Evolutionary conservation across 2,113 vertebrate genomes (phyloP), one percentile per base, ranked within the genome.

Genomic region (Propithecus coquereli): DNA sequence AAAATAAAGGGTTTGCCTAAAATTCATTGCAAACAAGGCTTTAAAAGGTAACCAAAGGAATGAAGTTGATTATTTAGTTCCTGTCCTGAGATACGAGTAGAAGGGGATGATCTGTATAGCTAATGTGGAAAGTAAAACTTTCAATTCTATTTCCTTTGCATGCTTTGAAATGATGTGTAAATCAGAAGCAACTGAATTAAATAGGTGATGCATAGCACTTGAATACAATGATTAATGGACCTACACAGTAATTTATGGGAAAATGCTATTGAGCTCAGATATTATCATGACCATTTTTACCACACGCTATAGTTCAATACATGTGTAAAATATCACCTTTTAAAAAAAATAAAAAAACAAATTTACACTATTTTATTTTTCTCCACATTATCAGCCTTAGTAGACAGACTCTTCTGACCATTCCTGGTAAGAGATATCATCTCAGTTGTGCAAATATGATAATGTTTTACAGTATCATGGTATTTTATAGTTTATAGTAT

Each of bases 151-250:
- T 96, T 74, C 71, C 40, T 74, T 59, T 90, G 93, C 97, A 96
- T 97, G 97, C 92, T 97, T 98, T 95, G 97, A 97, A 96, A 95
- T 94, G 87, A 97, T 97, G 96, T 94, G 91, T 97, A 98, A 98
- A 98, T 98, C 98, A 98, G 93, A 98, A 97, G 94, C 96, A 97
- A 94, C 94, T 96, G 98, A 98, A 98, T 98, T 98, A 98, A 98
- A 95, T 97, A 98, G 98, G 98, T 97, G 96, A 97, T 13, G 8
- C 96, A 97, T 93, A 97, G 97, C 97, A 98, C 98, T 97, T 98
- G 98, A 98, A 98, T 81, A 81, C 95, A 97, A 94, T 98, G 98
- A 98, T 98, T 98, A 99, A 98, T 97, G 84, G 70, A 97, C 90
- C 97, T 97, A 97, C 90, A 97, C 57, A 97, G 98, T 98, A 98